Percentiles rank a stretch among this genome's conserved stretches.
phyloP scores from a whole-genome alignment of 2,797 vertebrate genomes.

The Pantherophis alleghaniensis region DNA sequence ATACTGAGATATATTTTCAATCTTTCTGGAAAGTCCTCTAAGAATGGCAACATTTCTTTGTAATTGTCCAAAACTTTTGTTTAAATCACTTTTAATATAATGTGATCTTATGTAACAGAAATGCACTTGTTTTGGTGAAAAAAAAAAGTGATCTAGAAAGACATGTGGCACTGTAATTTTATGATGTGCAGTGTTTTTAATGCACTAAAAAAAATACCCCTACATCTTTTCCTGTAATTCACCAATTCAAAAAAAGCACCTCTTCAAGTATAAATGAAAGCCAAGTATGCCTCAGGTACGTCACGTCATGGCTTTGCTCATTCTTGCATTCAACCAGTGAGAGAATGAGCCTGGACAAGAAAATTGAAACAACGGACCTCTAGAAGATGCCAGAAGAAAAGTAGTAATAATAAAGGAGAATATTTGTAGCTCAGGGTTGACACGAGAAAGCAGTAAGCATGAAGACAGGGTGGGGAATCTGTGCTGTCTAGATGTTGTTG shows the following conservation, averaged over 20 bases:
- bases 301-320: neutral
- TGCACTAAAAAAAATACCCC: neutral
- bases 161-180: slow-evolving; percentile 56
- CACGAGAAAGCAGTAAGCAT: neutral
- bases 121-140: slow-evolving; percentile 31
- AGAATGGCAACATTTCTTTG: slow-evolving; percentile 35
- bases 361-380: neutral
- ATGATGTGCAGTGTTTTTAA: slow-evolving; percentile 9
- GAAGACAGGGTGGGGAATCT: neutral
- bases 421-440: neutral
- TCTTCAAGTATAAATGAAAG: neutral
- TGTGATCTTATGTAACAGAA: slow-evolving; percentile 58
- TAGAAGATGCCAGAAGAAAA: neutral
- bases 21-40: slow-evolving; percentile 30
- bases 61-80: slow-evolving; percentile 40
- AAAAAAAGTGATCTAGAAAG: slow-evolving; percentile 42
- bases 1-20: neutral
- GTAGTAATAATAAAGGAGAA: neutral
- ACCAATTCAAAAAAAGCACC: neutral
- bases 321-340: neutral
- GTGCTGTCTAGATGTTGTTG: neutral
- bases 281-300: neutral
- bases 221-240: neutral
- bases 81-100: slow-evolving; percentile 50
- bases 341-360: neutral